Percentiles rank a stretch among this genome's conserved stretches.
phyloP scores from a whole-genome alignment of 2,888 invertebrate species.

The Dichetophora obliterata region DNA sequence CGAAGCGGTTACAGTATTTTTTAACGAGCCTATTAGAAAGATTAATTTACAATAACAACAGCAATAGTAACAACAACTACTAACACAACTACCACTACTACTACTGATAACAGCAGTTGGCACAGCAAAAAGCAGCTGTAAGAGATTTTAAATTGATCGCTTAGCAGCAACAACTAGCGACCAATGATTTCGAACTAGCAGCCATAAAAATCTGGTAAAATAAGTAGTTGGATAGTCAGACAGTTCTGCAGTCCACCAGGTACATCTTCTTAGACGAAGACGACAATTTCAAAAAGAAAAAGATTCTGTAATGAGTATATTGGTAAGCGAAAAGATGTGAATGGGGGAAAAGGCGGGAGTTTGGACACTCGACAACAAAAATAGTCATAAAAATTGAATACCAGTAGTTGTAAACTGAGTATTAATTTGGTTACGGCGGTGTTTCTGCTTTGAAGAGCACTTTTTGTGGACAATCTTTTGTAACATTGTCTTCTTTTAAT shows the following conservation, averaged over 20 bases:
- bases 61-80: slow-evolving; percentile 19
- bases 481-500: neutral
- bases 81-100: too few species aligned
- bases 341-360: neutral
- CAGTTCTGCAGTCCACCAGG: neutral
- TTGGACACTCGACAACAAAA: neutral
- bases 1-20: slow-evolving; percentile 7
- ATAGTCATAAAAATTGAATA: slow-evolving; percentile 43
- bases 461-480: slow-evolving; percentile 1
- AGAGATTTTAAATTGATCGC: too few species aligned
- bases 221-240: neutral
- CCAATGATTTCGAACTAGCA: too few species aligned
- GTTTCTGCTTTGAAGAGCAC: slow-evolving; percentile 5
- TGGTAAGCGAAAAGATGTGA: neutral
- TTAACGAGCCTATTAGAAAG: slow-evolving; percentile 40
- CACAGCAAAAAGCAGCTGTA: too few species aligned
- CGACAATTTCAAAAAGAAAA: neutral
- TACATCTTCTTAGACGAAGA: neutral
- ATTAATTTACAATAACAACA: slow-evolving; percentile 36
- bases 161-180: too few species aligned
- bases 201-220: too few species aligned
- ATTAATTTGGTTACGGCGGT: neutral
- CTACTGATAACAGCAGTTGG: too few species aligned
- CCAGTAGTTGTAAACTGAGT: slow-evolving; percentile 42
- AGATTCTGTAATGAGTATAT: too few species aligned